Evolutionary conservation across 2,888 invertebrate genomes (phyloP).

Genomic region (Ectemnius continuus): DNA sequence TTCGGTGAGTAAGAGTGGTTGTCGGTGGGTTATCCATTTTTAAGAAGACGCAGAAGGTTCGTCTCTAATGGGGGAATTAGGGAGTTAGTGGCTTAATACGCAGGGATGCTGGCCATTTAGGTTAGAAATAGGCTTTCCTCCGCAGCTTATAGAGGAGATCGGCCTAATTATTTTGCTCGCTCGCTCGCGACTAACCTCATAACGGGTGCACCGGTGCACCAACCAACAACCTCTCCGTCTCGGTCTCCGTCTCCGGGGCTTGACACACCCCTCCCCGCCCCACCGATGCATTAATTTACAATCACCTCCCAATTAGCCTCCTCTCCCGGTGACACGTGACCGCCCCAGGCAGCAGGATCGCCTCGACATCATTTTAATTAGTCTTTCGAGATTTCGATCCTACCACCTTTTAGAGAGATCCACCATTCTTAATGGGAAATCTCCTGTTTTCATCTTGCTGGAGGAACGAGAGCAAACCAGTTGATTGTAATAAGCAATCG

Average conservation of each 20-base stretch:
- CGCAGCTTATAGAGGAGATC: slow-evolving; percentile 43
- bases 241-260: slow-evolving; percentile 51
- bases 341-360: slow-evolving; percentile 16
- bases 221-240: slow-evolving; percentile 46
- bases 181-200: slow-evolving; percentile 69
- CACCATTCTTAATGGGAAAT: slow-evolving; percentile 13
- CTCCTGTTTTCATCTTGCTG: background rate
- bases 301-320: slow-evolving; percentile 58
- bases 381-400: background rate
- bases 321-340: slow-evolving; percentile 43
- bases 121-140: slow-evolving; percentile 57
- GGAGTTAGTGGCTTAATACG: slow-evolving; percentile 36
- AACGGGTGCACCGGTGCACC: slow-evolving; percentile 43
- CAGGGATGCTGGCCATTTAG: slow-evolving; percentile 59
- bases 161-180: slow-evolving; percentile 71
- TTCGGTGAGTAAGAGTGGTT: too few species aligned
- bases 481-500: slow-evolving; percentile 55
- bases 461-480: background rate
- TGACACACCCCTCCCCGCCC: slow-evolving; percentile 53
- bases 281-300: slow-evolving; percentile 66
- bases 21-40: slow-evolving; percentile 19
- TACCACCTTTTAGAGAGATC: background rate
- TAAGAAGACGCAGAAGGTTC: slow-evolving; percentile 30
- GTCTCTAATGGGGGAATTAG: too few species aligned
- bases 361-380: slow-evolving; percentile 47